Base-by-base conservation (phyloP, 1,140 invertebrate genomes). In the Bactericera cockerelli region DNA sequence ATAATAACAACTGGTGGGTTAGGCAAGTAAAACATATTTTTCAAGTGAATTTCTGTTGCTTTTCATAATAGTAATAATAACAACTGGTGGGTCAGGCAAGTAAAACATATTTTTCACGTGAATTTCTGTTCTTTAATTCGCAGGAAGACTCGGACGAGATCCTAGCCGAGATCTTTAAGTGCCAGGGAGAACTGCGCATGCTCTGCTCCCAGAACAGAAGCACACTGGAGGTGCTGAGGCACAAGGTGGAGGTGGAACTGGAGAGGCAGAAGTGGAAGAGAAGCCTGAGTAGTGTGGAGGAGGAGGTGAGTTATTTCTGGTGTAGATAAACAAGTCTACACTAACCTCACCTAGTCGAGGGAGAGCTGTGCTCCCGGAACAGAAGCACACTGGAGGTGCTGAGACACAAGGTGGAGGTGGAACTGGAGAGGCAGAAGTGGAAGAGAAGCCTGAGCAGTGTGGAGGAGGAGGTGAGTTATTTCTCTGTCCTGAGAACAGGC, bases 231-330 rank as follows among this genome's bases (percentile, higher is more conserved):
- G 3, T 8, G 3, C 42, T 49, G 19, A 4, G 22, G 22, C 3
- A 16, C 3, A 49, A n/a, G 19, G 42, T 49, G n/a, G 42, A 49
- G 22, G 42, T 49, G n/a, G 42, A 49, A 49, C 42, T 49, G 42
- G 42, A 49, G n/a, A 49, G 42, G 19, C 42, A 49, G 22, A 22
- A 49, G 42, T 19, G 22, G 22, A 49, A 49, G 22, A 49, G n/a
- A 3, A 49, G 8, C 3, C 22, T 49, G 4, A 49, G 22, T 19
- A 16, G 8, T 8, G 19, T 49, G 8, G 42, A 49, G 22, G 22
- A 49, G 8, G 42, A 49, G 22, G 42, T 49, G 19, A 49, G 33
- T n/a, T n/a, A n/a, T n/a, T n/a, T n/a, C n/a, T n/a, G n/a, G n/a
- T n/a, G n/a, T n/a, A n/a, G n/a, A n/a, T n/a, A n/a, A n/a, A n/a